Evolutionary conservation across 53 echinoderm and acorn worm species (phyloP), one percentile per base, ranked within the genome.

Genomic region (Paelopatides confundens): DNA sequence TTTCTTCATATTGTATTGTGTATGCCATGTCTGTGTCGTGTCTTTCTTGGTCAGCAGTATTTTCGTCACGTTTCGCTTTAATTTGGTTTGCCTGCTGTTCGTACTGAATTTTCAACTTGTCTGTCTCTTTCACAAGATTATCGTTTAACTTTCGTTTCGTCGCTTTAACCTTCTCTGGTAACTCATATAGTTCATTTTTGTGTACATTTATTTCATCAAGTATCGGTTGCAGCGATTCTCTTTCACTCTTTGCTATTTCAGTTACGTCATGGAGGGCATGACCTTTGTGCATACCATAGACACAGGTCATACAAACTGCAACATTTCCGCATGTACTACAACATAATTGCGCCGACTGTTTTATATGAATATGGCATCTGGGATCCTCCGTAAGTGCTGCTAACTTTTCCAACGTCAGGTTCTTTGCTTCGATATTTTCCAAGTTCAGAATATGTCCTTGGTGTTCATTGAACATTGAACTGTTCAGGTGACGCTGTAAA

Each of bases 391-490:
- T 43, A 12, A 77, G 26, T 50, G 77, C 23, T n/a, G 77, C 28
- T 26, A 77, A 50, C 50, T 77, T 77, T 43, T 77, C 48, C n/a
- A 77, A 6, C 14, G 77, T 49, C 14, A 77, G 11, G 31, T 48
- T 48, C 31, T 26, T 27, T 48, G 48, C 50, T 35, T 77, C 77
- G 2, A 12, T 50, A 46, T 77, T 38, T 15, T 30, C 50, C 28
- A 23, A 43, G 18, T 37, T 31, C 27, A 77, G 31, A 28, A 30
- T 77, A 23, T 24, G 77, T 31, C 5, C 8, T 28, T 77, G 48
- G 29, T 77, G 77, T 4, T 77, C 77, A 4, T n/a, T 77, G 36
- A 77, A 46, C 50, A 48, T 77, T 29, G 23, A 27, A 77, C 49
- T 77, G 15, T 21, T 48, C 13, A 29, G 8, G 37, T 77, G 77